Evolutionary conservation across 1,140 invertebrate genomes (phyloP).

Genomic region (Macrobrachium nipponense): DNA sequence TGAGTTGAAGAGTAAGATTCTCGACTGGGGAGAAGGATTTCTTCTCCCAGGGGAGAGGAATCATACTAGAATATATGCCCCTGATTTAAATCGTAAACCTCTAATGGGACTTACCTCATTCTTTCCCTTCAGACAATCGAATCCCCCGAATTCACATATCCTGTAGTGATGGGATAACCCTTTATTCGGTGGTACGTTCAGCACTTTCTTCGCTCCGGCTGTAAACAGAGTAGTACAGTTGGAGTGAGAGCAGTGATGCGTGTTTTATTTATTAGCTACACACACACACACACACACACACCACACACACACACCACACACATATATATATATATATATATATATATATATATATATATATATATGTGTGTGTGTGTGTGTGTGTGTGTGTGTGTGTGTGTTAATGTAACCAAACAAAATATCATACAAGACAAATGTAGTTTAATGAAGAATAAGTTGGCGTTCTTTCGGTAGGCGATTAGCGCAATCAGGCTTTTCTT

Average conservation of each 20-base stretch:
- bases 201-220: not conserved
- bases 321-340: constrained; percentile 14
- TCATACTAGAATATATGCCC: not conserved
- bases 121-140: constrained; percentile 80
- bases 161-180: constrained; percentile 93
- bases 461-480: too few species aligned
- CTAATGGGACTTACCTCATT: constrained; percentile 54
- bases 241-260: constrained; percentile 64
- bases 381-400: too few species aligned
- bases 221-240: not conserved
- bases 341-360: constrained; percentile 19
- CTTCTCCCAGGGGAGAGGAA: not conserved
- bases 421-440: too few species aligned
- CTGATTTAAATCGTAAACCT: too few species aligned
- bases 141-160: constrained; percentile 86
- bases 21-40: not conserved
- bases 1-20: not conserved
- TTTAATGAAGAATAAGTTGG: too few species aligned
- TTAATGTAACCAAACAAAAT: too few species aligned
- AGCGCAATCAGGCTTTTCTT: too few species aligned
- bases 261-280: too few species aligned
- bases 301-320: not conserved
- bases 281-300: not conserved
- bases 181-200: constrained; percentile 79
- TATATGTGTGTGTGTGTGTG: not conserved